phyloP scores from a whole-genome alignment of 2,113 vertebrate genomes.

The Phocoena sinus region DNA sequence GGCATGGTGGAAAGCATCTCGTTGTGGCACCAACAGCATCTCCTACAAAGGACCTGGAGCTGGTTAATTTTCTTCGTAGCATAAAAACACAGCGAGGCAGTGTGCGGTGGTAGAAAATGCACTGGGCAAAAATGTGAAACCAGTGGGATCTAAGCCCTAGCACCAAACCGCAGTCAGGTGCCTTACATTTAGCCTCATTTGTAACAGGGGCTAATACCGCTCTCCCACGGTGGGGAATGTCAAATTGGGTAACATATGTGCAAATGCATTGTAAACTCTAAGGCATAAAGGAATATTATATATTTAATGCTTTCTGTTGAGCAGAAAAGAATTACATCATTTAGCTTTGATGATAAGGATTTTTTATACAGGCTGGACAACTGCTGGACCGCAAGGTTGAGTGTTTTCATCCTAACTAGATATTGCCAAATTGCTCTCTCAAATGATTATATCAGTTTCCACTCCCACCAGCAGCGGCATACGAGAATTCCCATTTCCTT shows the following conservation, averaged over 20 bases:
- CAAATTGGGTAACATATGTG: neutral
- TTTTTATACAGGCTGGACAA: neutral
- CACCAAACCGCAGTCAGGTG: neutral
- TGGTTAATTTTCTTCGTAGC: neutral
- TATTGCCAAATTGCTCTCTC: constrained; percentile 6
- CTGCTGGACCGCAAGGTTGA: neutral
- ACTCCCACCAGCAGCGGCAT: neutral
- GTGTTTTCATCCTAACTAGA: neutral
- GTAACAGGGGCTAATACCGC: rapidly evolving
- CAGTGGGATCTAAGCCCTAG: neutral
- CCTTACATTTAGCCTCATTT: neutral
- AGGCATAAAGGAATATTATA: neutral
- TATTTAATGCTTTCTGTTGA: neutral
- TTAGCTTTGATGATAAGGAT: constrained; percentile 11
- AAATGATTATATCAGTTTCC: neutral
- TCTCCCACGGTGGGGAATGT: neutral
- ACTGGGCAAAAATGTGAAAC: neutral
- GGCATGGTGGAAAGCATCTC: neutral
- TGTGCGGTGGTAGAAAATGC: rapidly evolving
- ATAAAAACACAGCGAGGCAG: neutral
- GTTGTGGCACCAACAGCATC: neutral
- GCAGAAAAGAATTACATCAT: neutral
- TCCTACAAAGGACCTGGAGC: neutral
- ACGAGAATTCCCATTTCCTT: neutral
- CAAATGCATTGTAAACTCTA: neutral